Percentiles rank a stretch among this genome's conserved stretches.
These are phyloP conservation scores for Calidris pygmaea DNA, from an alignment of 2,113 vertebrate genomes.

Conservation along the genomic window DNA sequence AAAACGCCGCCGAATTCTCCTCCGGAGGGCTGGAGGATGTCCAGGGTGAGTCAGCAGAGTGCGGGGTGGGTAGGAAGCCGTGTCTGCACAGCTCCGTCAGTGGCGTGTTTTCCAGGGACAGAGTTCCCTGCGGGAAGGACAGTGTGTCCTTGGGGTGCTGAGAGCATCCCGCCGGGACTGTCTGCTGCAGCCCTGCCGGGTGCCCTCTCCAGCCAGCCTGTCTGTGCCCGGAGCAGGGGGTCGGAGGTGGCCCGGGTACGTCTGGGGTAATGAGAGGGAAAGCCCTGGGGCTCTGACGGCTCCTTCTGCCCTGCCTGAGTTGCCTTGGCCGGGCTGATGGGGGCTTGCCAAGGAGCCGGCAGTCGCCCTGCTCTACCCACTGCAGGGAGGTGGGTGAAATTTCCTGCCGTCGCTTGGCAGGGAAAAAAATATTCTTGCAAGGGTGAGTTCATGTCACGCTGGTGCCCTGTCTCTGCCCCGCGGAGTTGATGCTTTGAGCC, in stretches of 20 bases:
- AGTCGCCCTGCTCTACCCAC: neutral
- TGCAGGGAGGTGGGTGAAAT: neutral
- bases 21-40: neutral
- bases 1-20: neutral
- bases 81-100: neutral
- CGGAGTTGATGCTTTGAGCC: neutral
- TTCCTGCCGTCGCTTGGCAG: neutral
- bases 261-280: neutral
- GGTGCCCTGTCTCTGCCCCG: neutral
- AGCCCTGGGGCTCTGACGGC: neutral
- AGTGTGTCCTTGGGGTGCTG: neutral
- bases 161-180: neutral
- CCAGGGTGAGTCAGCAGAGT: constrained; percentile 40
- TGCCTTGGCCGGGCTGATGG: neutral
- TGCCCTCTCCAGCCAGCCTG: neutral
- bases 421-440: neutral
- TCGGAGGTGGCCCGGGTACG: neutral
- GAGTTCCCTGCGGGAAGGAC: neutral
- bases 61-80: neutral
- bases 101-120: neutral
- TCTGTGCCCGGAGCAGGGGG: neutral
- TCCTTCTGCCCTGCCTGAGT: neutral
- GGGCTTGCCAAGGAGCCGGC: neutral
- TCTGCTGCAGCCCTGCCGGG: neutral
- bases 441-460: fast-evolving